Percentiles rank a stretch among this genome's conserved stretches.
These are phyloP conservation scores for Eubasilissa regina DNA, from an alignment of 1,140 invertebrate species.

Conservation along the genomic window DNA sequence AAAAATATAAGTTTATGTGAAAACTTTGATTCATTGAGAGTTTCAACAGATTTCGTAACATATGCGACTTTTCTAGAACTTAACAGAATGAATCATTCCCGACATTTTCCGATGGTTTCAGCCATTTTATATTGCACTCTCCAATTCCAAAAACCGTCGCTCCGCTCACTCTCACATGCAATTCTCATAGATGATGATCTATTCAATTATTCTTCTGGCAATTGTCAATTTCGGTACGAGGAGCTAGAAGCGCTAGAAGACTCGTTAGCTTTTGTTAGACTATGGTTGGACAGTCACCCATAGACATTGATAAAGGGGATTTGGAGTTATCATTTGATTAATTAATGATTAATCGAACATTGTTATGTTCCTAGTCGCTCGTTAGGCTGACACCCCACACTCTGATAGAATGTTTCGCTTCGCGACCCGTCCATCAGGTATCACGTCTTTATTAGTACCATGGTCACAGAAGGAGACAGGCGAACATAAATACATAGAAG, in stretches of 20 bases:
- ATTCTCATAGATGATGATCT: not conserved
- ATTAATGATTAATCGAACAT: too few relatives aligned
- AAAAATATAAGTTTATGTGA: slow-evolving; percentile 1
- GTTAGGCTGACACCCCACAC: too few relatives aligned
- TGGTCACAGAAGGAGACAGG: too few relatives aligned
- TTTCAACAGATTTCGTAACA: not conserved
- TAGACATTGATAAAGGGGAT: too few relatives aligned
- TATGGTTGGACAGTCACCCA: too few relatives aligned
- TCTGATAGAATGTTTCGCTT: too few relatives aligned
- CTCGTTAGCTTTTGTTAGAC: too few relatives aligned
- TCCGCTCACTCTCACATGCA: slow-evolving; percentile 14
- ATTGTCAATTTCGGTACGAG: slow-evolving; percentile 6
- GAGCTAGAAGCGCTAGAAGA: slow-evolving; percentile 28
- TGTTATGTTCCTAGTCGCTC: too few relatives aligned
- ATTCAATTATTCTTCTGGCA: slow-evolving; percentile 13
- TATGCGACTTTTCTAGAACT: slow-evolving; percentile 1
- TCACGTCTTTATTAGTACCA: too few relatives aligned
- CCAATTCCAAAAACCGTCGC: not conserved
- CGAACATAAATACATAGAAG: too few relatives aligned
- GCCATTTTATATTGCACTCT: slow-evolving; percentile 24
- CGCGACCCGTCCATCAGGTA: too few relatives aligned
- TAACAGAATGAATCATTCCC: slow-evolving; percentile 13
- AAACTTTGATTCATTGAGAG: not conserved
- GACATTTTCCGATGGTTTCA: slow-evolving; percentile 21
- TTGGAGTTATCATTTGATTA: too few relatives aligned